phyloP scores from a whole-genome alignment of 2,888 invertebrate species.

The Labia minor region DNA sequence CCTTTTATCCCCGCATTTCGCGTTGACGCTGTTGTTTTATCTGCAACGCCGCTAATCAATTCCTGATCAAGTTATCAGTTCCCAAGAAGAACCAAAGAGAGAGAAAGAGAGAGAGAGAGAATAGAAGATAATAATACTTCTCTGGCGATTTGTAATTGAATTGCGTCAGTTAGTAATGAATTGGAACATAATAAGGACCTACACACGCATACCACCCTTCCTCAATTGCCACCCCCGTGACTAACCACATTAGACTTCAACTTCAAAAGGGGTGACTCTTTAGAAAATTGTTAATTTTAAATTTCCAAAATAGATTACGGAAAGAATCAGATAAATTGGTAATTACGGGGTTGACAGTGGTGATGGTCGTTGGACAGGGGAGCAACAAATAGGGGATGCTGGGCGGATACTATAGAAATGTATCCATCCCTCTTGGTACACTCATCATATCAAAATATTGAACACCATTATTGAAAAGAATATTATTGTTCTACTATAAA shows the following conservation, averaged over 20 bases:
- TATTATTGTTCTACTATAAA: no score
- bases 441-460: no score
- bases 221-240: no score
- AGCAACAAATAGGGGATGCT: no score
- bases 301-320: constrained; percentile 2
- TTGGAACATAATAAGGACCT: not conserved
- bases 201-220: no score
- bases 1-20: no score
- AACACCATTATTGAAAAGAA: no score
- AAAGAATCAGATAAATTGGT: constrained; percentile 8
- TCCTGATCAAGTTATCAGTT: constrained; percentile 7
- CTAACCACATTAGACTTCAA: not conserved
- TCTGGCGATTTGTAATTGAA: not conserved
- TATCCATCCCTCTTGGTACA: no score
- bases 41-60: not conserved
- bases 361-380: not conserved
- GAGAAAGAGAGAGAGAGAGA: not conserved
- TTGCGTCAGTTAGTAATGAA: not conserved
- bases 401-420: no score
- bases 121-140: not conserved
- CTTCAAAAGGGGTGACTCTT: not conserved
- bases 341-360: constrained; percentile 8
- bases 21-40: constrained; percentile 4
- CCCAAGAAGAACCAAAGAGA: not conserved
- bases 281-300: constrained; percentile 8